phyloP scores from a whole-genome alignment of 1,140 invertebrate species.

The Cheumatopsyche charites region DNA sequence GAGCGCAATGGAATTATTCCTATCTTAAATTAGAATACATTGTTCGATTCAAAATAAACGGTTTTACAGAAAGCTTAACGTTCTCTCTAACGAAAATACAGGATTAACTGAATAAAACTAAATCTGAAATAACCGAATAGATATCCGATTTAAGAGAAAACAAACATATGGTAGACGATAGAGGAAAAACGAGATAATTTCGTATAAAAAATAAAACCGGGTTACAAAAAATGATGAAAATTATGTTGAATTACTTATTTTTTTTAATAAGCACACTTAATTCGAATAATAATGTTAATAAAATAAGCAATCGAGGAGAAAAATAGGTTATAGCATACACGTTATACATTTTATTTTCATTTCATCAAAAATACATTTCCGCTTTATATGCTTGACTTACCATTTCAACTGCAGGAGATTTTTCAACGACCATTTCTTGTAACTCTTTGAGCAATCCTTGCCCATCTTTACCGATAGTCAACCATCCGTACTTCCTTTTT shows the following conservation, averaged over 20 bases:
- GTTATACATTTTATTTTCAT: no score
- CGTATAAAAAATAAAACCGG: no score
- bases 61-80: not conserved
- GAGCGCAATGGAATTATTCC: not conserved
- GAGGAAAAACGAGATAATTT: no score
- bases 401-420: slow-evolving; percentile 31
- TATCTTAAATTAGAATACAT: not conserved
- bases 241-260: no score
- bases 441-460: slow-evolving; percentile 57
- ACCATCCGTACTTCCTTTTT: slow-evolving; percentile 59
- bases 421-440: slow-evolving; percentile 50
- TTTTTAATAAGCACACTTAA: no score
- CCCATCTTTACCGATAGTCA: slow-evolving; percentile 56
- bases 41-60: not conserved
- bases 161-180: not conserved
- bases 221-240: no score
- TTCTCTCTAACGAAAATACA: not conserved
- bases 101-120: no score
- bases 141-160: not conserved
- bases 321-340: no score
- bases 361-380: no score
- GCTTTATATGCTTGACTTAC: slow-evolving; percentile 6
- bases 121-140: no score
- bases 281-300: no score
- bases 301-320: no score